Conservation (phyloP, 2,113 vertebrate species). For the Phalacrocorax aristotelis region DNA sequence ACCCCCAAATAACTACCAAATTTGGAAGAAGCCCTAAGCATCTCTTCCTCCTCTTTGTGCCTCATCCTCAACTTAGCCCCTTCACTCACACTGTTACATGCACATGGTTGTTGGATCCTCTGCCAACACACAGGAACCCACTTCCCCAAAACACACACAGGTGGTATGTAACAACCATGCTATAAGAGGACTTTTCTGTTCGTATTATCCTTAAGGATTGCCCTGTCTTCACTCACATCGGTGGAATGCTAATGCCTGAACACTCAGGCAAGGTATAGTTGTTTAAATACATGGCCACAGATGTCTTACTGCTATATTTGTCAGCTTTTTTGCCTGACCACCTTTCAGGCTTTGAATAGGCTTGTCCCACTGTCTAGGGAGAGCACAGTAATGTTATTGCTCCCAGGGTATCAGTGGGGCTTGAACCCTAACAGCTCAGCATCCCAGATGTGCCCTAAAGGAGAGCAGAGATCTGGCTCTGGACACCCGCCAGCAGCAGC, state of each 20-base stretch:
- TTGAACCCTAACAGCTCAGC: neutral
- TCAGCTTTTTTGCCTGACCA: neutral
- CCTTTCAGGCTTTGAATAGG: neutral
- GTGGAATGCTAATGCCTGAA: neutral
- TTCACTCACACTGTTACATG: neutral
- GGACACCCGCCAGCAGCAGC: neutral
- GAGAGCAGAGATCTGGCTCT: neutral
- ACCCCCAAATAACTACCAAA: neutral
- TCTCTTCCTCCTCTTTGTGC: neutral
- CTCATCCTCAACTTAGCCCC: neutral
- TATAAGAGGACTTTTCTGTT: neutral
- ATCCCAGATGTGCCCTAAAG: neutral
- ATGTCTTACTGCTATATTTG: neutral
- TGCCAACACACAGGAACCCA: neutral
- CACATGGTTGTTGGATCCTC: neutral
- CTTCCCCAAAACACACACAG: neutral
- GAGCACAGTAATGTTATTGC: neutral
- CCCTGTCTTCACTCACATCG: neutral
- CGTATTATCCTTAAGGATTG: neutral
- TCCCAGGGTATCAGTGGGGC: neutral
- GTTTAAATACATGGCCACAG: neutral
- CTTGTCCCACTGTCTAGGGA: neutral
- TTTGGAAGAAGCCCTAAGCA: neutral
- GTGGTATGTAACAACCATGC: neutral
- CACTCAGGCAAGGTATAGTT: neutral